A percentile compares a stretch with the other conserved stretches of the same genome.
Conservation (phyloP, 2,113 vertebrate species). For the Platycercus adscitus region DNA sequence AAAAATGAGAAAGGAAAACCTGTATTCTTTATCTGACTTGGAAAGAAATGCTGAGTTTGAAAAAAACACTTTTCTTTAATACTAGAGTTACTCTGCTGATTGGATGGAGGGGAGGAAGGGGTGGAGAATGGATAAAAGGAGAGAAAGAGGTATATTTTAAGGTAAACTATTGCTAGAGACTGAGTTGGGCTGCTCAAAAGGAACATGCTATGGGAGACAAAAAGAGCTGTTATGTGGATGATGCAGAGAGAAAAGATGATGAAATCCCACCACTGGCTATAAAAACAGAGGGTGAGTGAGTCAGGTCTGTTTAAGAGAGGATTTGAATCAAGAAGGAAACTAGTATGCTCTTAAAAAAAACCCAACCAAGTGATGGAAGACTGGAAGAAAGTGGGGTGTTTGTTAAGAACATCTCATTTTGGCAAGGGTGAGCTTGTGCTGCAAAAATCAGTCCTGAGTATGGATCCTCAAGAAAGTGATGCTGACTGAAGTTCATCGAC, state of each 20-base stretch:
- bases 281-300: conserved; percentile 21
- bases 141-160: background rate
- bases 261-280: conserved; percentile 2
- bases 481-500: background rate
- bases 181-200: background rate
- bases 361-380: background rate
- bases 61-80: background rate
- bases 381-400: background rate
- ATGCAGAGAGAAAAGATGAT: background rate
- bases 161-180: background rate
- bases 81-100: background rate
- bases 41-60: background rate
- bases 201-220: background rate
- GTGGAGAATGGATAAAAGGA: background rate
- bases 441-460: background rate
- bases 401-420: background rate
- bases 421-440: background rate
- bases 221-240: background rate
- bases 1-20: background rate
- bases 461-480: background rate
- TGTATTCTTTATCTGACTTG: background rate
- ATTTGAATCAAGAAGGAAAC: conserved; percentile 49
- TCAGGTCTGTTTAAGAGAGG: conserved; percentile 10
- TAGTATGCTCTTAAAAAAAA: background rate
- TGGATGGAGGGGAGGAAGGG: background rate